These are phyloP conservation scores for Chrysolina americana DNA, from an alignment of 2,888 invertebrate species.

Conservation along the genomic window DNA sequence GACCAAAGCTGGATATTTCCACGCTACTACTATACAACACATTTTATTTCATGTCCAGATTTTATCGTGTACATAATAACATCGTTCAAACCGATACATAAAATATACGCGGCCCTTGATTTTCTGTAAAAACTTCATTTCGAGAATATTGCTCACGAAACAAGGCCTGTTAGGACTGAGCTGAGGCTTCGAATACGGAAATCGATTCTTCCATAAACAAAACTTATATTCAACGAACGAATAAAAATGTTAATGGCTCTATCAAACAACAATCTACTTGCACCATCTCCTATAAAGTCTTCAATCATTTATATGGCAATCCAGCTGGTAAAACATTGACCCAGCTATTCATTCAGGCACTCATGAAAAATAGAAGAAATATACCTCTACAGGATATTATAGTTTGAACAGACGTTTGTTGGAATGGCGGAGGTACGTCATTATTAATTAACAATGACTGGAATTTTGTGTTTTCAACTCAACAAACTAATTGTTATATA, in stretches of 20 bases:
- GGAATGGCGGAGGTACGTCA: too few relatives aligned
- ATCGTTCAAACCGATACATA: neutral
- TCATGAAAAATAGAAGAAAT: too few relatives aligned
- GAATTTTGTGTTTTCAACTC: too few relatives aligned
- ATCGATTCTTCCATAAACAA: slow-evolving; percentile 1
- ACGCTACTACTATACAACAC: too few relatives aligned
- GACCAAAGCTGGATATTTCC: too few relatives aligned
- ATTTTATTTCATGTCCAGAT: neutral
- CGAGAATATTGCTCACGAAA: neutral
- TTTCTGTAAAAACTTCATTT: neutral
- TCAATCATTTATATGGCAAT: too few relatives aligned
- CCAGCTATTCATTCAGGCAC: too few relatives aligned
- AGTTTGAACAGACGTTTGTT: too few relatives aligned
- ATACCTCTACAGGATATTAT: too few relatives aligned
- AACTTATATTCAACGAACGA: neutral
- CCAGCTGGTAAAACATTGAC: too few relatives aligned
- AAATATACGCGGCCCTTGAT: neutral
- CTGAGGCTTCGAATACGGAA: neutral
- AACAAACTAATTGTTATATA: too few relatives aligned
- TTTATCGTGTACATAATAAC: neutral
- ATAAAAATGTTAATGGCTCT: slow-evolving; percentile 10
- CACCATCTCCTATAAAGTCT: neutral
- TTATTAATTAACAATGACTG: too few relatives aligned
- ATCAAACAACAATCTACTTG: neutral
- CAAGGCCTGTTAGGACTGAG: neutral